Base-by-base conservation (phyloP, 2,113 vertebrate genomes). In the Nettapus auritus region DNA sequence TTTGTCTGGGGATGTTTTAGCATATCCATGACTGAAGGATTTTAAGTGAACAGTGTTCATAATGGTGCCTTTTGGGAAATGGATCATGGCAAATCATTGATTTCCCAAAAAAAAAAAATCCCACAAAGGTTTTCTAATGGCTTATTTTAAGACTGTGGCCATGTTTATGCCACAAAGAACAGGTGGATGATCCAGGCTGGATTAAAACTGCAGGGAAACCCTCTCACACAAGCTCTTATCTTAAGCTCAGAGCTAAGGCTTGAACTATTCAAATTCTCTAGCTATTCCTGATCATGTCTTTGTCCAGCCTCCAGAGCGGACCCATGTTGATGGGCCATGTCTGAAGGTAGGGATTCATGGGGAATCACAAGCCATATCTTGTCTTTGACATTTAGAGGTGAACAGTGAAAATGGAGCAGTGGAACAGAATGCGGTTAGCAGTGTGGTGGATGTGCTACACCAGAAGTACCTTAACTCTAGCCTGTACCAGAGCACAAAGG, bases 381-480 rank as follows among this genome's bases (percentile, higher is more conserved):
- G 17, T 87, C 77, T 95, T 92, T 89, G 40, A 71, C 26, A 33
- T 28, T 59, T 55, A 96, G 90, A 93, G 40, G 31, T 29, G 12
- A 89, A 20, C 56, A 63, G 13, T 82, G 92, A 92, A 86, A 90
- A 95, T 52, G 90, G 74, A 86, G n/a, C 67, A 34, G 33, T 91
- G 78, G 89, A 95, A 76, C 82, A 86, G 34, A 93, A 75, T 0
- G 2, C 25, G 74, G 74, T 63, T 19, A 76, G 64, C 84, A 90
- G 59, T 3, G 86, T 97, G 59, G 96, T 97, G 20, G 95, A 98
- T 42, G 56, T 86, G 25, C 90, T 98, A 63, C 91, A 97, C 71
- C 92, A 97, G 89, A 93, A 96, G 34, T 98, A 98, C 20, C 87
- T 97, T 44, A 86, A 85, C 84, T 97, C 97, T 53, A 93, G 60